These are phyloP conservation scores for Dasyornis broadbenti DNA, from an alignment of 2,113 vertebrate genomes.

Conservation along the genomic window DNA sequence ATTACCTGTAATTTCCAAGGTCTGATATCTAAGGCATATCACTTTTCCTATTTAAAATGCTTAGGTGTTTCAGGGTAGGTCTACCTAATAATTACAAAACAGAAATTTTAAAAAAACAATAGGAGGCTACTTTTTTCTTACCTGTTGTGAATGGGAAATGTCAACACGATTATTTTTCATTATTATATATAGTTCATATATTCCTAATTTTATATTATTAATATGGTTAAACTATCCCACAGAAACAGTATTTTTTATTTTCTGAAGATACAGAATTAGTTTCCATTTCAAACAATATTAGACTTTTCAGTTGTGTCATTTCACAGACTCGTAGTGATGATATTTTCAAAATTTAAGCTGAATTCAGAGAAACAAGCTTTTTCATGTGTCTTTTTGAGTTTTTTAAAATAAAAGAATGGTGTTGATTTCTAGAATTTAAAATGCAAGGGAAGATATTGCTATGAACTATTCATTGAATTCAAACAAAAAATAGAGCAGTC, in stretches of 20 bases:
- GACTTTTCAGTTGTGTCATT: neutral
- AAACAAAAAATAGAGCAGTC: neutral
- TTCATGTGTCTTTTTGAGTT: rapidly evolving
- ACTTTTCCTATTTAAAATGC: neutral
- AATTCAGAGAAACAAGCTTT: neutral
- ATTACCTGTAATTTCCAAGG: neutral
- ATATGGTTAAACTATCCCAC: neutral
- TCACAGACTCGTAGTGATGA: neutral
- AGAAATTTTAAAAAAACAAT: neutral
- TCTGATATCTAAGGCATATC: neutral
- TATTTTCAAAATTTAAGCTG: neutral
- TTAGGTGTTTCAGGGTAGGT: neutral
- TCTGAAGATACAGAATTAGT: neutral
- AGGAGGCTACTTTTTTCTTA: rapidly evolving
- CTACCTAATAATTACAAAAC: neutral
- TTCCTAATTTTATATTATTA: neutral
- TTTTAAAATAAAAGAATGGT: neutral
- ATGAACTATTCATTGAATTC: neutral
- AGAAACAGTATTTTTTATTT: neutral
- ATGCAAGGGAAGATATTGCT: neutral
- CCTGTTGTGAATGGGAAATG: neutral
- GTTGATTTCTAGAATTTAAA: neutral
- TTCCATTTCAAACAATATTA: neutral
- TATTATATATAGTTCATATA: neutral
- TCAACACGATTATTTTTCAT: neutral